phyloP scores from a whole-genome alignment of 2,888 invertebrate species.

The Vesta saturnalis region DNA sequence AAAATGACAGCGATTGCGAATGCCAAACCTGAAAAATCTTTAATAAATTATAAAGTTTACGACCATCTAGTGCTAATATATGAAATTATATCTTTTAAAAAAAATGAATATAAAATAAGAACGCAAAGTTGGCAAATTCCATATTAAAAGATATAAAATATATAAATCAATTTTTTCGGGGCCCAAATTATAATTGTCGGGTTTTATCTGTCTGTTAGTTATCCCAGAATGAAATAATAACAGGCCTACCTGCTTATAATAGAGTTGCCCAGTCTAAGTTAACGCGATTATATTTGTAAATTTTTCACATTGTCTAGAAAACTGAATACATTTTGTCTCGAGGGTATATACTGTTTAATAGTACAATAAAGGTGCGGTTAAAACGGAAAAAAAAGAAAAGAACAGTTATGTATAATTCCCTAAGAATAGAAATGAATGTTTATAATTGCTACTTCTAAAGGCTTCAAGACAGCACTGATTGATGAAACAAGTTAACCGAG shows the following conservation, averaged over 20 bases:
- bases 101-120: not conserved
- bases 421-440: conserved; percentile 26
- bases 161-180: too few relatives aligned
- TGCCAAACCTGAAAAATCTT: conserved; percentile 20
- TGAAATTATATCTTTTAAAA: conserved; percentile 3
- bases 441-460: conserved; percentile 23
- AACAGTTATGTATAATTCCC: conserved; percentile 23
- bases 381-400: conserved; percentile 4
- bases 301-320: conserved; percentile 8
- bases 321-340: not conserved
- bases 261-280: conserved; percentile 11
- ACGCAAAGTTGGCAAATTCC: not conserved
- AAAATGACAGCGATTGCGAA: conserved; percentile 30
- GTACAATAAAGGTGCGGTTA: conserved; percentile 16
- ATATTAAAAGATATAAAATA: too few relatives aligned
- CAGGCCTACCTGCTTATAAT: conserved; percentile 34
- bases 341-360: conserved; percentile 2
- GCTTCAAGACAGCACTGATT: conserved; percentile 19
- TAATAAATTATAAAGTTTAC: conserved; percentile 26
- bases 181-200: too few relatives aligned
- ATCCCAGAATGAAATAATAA: conserved; percentile 41
- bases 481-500: conserved; percentile 20
- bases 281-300: conserved; percentile 16
- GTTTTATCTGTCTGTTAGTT: conserved; percentile 29
- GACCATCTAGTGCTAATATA: conserved; percentile 1